Evolutionary conservation across 2,888 invertebrate genomes (phyloP), one percentile per base, ranked within the genome.

Genomic region (Apeira syringaria): DNA sequence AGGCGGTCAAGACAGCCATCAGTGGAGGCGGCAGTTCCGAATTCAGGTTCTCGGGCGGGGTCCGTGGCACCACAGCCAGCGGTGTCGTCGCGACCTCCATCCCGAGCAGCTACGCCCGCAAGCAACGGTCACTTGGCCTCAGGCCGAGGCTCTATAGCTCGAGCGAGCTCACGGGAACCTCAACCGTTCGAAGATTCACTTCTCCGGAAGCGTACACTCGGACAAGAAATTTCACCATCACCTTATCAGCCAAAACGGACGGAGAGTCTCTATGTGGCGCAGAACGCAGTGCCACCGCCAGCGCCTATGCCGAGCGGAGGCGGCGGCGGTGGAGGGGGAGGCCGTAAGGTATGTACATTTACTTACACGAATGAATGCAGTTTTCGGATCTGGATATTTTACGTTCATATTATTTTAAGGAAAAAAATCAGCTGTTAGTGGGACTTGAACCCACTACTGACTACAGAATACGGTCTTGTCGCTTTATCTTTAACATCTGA

Each of bases 171-270:
- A 9, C 76, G 86, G 43, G 85, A 91, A 37, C 74, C 82, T 22
- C 93, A 92, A 56, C 95, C 96, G 25, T 96, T 97, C 78, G 97
- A 97, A 78, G 96, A 96, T 39, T 94, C 96, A 37, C 91, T 96
- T 49, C 74, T 97, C 65, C 92, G 95, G 70, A 96, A 96, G 78
- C 92, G 96, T 64, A 94, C 92, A 57, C 91, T 97, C 42, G 96
- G 96, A 49, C 97, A 97, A 87, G 97, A 97, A 75, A 97, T 97
- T 77, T 93, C 96, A 68, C 96, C 97, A 50, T 97, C 97, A 60
- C 94, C 93, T 46, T 94, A 94, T 68, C 96, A 97, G 79, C 97
- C 97, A 45, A 97, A 97, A 83, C 92, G 97, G 68, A 97, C 97
- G 53, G 97, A 97, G 85, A 97, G 97, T 76, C 91, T 97, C 64